Percentiles rank a stretch among this genome's conserved stretches.
Conservation (phyloP, 2,888 invertebrate genomes). For the Chrysomela aeneicollis region DNA sequence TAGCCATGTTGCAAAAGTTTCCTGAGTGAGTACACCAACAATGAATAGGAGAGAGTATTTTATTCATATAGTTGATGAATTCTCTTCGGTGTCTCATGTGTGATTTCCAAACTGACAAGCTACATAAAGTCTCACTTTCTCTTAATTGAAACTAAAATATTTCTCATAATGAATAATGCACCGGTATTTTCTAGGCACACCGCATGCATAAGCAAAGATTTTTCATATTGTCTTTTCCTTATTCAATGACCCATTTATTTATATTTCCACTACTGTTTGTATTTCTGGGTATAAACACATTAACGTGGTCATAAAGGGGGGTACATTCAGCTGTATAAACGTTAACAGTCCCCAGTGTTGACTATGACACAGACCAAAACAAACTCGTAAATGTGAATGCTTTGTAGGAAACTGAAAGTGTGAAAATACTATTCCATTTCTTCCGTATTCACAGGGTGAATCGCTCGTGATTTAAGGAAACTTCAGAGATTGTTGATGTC, state of each 20-base stretch:
- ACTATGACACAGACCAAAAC: slow-evolving; percentile 5
- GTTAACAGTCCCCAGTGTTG: slow-evolving; percentile 1
- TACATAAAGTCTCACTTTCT: no score
- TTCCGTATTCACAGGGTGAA: background rate
- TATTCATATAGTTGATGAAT: no score
- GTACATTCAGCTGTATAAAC: slow-evolving; percentile 4
- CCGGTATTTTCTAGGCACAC: background rate
- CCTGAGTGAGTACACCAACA: no score
- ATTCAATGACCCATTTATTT: slow-evolving; percentile 4
- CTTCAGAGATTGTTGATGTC: no score
- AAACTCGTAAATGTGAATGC: slow-evolving; percentile 1
- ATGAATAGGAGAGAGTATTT: no score
- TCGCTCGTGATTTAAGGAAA: no score
- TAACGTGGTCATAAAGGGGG: slow-evolving; percentile 4
- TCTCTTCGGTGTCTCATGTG: no score
- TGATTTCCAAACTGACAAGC: no score
- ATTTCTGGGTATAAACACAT: slow-evolving; percentile 5
- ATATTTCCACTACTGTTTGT: slow-evolving; percentile 5
- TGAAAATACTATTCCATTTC: background rate
- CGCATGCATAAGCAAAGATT: background rate
- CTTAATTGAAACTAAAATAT: no score
- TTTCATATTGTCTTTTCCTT: background rate
- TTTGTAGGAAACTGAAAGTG: background rate
- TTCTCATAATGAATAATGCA: no score
- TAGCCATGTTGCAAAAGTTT: no score